Percentiles rank a stretch among this genome's conserved stretches.
These are phyloP conservation scores for Lepidocyrtoides sp. DNA, from an alignment of 2,888 invertebrate species.

Conservation along the genomic window DNA sequence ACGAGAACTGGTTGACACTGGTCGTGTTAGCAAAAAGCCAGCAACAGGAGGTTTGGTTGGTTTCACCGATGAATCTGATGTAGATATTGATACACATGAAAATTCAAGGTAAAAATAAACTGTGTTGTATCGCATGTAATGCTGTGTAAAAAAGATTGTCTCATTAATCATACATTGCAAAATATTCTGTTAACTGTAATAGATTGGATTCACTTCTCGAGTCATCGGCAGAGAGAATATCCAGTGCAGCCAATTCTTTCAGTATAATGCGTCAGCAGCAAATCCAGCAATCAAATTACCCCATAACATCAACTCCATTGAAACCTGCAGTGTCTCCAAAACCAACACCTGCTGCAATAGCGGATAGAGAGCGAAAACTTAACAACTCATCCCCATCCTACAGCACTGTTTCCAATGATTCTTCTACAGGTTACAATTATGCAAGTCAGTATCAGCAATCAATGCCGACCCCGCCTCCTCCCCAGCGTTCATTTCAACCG, in stretches of 20 bases:
- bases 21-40: conserved; percentile 94
- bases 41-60: conserved; percentile 89
- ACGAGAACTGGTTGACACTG: conserved; percentile 96
- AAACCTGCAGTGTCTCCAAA: conserved; percentile 85
- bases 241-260: conserved; percentile 84
- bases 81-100: conserved; percentile 83
- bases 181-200: background rate
- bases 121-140: background rate
- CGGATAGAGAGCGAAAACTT: conserved; percentile 82
- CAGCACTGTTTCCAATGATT: conserved; percentile 84
- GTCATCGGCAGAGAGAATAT: conserved; percentile 84
- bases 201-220: conserved; percentile 84
- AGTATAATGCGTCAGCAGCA: conserved; percentile 84
- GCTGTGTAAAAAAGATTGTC: too few relatives aligned
- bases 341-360: conserved; percentile 78
- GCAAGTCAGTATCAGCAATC: conserved; percentile 80
- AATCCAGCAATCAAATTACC: conserved; percentile 60
- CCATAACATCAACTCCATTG: conserved; percentile 79
- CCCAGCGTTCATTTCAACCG: conserved; percentile 78
- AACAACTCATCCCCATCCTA: conserved; percentile 84
- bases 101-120: conserved; percentile 80
- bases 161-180: too few relatives aligned
- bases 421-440: conserved; percentile 80
- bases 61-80: conserved; percentile 83
- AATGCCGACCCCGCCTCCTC: conserved; percentile 80